Evolutionary conservation across 2,113 vertebrate genomes (phyloP).

Genomic region (Mandrillus leucophaeus): DNA sequence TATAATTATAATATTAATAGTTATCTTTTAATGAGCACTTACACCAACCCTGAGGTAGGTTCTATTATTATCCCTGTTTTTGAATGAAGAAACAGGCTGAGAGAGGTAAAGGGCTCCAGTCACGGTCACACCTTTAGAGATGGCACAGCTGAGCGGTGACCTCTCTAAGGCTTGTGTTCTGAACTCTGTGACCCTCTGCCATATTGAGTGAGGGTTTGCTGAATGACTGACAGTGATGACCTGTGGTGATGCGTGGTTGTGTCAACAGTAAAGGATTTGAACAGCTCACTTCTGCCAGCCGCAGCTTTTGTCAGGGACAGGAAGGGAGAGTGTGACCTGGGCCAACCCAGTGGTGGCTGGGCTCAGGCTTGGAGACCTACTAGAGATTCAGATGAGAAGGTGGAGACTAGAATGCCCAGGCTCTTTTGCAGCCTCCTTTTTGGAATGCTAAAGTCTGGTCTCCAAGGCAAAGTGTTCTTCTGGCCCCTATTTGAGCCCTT

Average conservation of each 20-base stretch:
- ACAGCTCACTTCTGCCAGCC: not conserved
- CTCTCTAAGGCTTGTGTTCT: not conserved
- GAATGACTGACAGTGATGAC: not conserved
- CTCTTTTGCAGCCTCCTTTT: no score
- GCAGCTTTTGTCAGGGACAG: not conserved
- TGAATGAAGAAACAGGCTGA: not conserved
- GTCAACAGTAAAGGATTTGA: not conserved
- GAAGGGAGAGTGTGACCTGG: not conserved
- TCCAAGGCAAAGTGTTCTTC: not conserved
- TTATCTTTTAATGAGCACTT: not conserved
- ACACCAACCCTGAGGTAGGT: not conserved
- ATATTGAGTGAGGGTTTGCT: not conserved
- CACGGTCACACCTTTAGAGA: not conserved
- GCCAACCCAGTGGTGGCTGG: not conserved
- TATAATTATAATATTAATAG: no score
- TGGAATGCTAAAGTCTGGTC: not conserved
- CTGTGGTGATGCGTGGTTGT: not conserved
- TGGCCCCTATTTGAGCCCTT: not conserved
- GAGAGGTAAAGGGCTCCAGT: not conserved
- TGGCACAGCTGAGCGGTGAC: not conserved
- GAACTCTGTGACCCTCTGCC: not conserved
- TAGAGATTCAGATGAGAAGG: not conserved
- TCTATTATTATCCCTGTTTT: not conserved
- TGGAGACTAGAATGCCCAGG: not conserved
- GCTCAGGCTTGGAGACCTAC: not conserved